Evolutionary conservation across 23 tunicate genomes (phyloP).

Genomic region (Trididemnum clinides): DNA sequence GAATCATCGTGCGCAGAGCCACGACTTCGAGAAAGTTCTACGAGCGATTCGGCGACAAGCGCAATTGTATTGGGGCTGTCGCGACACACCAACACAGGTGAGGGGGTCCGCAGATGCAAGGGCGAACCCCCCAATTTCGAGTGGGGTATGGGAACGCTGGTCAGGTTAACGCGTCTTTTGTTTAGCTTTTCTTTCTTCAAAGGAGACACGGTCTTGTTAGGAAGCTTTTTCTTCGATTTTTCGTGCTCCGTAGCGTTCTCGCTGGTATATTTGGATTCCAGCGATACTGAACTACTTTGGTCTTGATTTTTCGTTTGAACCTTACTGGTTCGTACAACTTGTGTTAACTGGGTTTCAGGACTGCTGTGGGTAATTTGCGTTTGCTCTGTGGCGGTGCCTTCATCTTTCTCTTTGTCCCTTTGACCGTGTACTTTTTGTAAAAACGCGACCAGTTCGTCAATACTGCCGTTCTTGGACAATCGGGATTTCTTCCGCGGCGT

Average conservation of each 20-base stretch:
- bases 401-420: too few species aligned
- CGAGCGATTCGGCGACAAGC: constrained; percentile 44
- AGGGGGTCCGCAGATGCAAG: constrained; percentile 48
- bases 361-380: too few species aligned
- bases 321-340: too few species aligned
- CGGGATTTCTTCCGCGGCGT: not conserved
- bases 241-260: not conserved
- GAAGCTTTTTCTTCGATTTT: not conserved
- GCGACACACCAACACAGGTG: constrained; percentile 38
- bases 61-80: constrained; percentile 62
- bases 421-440: constrained; percentile 9
- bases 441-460: not conserved
- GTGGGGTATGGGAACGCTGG: constrained; percentile 36
- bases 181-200: not conserved
- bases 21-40: constrained; percentile 22
- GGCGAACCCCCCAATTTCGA: constrained; percentile 55
- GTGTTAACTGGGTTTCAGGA: too few species aligned
- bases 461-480: not conserved
- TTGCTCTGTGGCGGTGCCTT: too few species aligned
- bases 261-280: too few species aligned
- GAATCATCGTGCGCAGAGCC: not conserved
- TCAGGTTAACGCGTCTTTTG: constrained; percentile 49
- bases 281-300: too few species aligned
- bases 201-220: not conserved
- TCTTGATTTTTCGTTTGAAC: too few species aligned